Evolutionary conservation across 1,140 invertebrate species (phyloP).

Genomic region (Popillia japonica): DNA sequence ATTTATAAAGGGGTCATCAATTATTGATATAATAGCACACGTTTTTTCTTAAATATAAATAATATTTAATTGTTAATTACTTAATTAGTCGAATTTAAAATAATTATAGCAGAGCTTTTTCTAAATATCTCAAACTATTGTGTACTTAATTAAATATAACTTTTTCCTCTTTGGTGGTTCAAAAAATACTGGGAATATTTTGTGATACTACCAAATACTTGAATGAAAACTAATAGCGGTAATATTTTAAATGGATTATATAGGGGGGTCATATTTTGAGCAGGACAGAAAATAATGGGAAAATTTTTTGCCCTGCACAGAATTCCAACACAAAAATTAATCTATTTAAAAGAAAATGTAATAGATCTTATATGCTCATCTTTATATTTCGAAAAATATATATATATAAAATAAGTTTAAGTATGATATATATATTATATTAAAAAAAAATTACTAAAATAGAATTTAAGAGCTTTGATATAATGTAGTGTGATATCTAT

Average conservation of each 20-base stretch:
- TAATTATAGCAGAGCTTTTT: too few relatives aligned
- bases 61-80: neutral
- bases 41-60: neutral
- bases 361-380: neutral
- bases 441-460: neutral
- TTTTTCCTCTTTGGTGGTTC: conserved; percentile 55
- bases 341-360: neutral
- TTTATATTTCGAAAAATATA: neutral
- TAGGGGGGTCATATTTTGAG: conserved; percentile 37
- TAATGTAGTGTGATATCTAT: conserved; percentile 30
- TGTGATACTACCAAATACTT: conserved; percentile 58
- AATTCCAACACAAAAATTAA: neutral
- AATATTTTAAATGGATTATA: too few relatives aligned
- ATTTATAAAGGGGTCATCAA: too few relatives aligned
- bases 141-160: too few relatives aligned
- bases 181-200: conserved; percentile 61
- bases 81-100: too few relatives aligned
- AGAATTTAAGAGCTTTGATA: conserved; percentile 28
- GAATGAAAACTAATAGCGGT: neutral
- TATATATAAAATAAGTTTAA: neutral
- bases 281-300: conserved; percentile 58
- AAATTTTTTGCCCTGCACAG: conserved; percentile 55
- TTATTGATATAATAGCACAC: neutral
- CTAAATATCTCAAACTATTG: too few relatives aligned
- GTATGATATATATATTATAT: too few relatives aligned